phyloP scores from a whole-genome alignment of 2,113 vertebrate species.

The Apodemus speciosus region DNA sequence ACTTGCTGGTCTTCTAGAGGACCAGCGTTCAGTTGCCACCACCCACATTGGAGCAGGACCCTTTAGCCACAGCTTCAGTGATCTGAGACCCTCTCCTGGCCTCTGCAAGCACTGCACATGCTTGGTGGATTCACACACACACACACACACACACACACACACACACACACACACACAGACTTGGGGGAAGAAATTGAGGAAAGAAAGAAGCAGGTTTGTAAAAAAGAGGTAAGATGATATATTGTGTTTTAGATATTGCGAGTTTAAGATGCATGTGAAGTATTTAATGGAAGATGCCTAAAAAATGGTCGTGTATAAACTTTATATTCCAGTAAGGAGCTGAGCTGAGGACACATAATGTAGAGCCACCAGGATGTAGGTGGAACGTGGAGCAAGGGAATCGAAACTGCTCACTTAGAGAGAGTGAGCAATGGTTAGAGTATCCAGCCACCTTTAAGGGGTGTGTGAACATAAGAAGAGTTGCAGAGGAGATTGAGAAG shows the following conservation, averaged over 20 bases:
- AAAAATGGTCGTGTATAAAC: not conserved
- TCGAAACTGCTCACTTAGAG: not conserved
- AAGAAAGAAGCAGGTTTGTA: conserved; percentile 17
- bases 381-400: not conserved
- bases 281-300: conserved; percentile 13
- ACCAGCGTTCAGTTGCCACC: not conserved
- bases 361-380: not conserved
- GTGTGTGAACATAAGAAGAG: not conserved
- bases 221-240: not conserved
- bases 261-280: conserved; percentile 22
- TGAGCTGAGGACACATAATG: conserved; percentile 10
- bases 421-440: not conserved
- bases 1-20: not conserved
- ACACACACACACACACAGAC: not conserved
- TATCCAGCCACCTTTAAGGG: not conserved
- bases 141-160: not conserved
- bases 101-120: not conserved
- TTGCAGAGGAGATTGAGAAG: not conserved
- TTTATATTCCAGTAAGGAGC: conserved; percentile 20
- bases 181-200: not conserved
- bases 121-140: not conserved
- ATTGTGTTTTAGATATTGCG: conserved; percentile 35
- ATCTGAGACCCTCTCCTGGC: not conserved
- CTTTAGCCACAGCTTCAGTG: not conserved
- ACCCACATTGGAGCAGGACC: not conserved